These are phyloP conservation scores for Aphelocoma californica DNA, from an alignment of 2,797 vertebrate genomes.

Conservation along the genomic window DNA sequence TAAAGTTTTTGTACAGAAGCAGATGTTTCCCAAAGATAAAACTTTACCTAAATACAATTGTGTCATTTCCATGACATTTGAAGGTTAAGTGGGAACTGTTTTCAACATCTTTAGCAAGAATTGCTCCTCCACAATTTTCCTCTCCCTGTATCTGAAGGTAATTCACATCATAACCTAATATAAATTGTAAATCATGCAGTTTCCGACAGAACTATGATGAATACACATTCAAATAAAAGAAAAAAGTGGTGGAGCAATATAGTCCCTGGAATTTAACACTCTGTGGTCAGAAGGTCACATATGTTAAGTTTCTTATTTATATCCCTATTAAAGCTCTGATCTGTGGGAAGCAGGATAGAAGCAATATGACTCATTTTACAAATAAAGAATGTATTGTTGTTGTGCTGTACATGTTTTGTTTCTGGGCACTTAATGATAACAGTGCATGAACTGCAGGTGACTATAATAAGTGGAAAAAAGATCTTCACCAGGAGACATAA, in stretches of 20 bases:
- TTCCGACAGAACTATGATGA: slow-evolving; percentile 68
- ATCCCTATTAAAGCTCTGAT: slow-evolving; percentile 67
- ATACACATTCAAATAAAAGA: slow-evolving; percentile 65
- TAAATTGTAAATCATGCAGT: slow-evolving; percentile 73
- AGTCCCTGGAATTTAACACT: slow-evolving; percentile 76
- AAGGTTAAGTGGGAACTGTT: slow-evolving; percentile 44
- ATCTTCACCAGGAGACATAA: slow-evolving; percentile 31
- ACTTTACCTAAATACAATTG: neutral
- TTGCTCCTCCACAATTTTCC: slow-evolving; percentile 16
- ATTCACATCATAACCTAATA: slow-evolving; percentile 71
- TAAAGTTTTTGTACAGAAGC: neutral
- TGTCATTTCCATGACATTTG: slow-evolving; percentile 8
- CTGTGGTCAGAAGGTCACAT: slow-evolving; percentile 74
- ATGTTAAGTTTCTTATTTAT: slow-evolving; percentile 77
- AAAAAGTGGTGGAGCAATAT: slow-evolving; percentile 68
- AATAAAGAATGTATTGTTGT: slow-evolving; percentile 65
- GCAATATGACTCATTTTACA: slow-evolving; percentile 60
- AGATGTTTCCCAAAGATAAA: slow-evolving; percentile 43
- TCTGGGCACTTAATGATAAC: slow-evolving; percentile 60
- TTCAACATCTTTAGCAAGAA: slow-evolving; percentile 30
- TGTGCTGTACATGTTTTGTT: slow-evolving; percentile 39
- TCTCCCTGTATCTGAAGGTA: slow-evolving; percentile 57
- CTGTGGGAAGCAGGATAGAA: slow-evolving; percentile 68
- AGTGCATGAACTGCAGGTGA: slow-evolving; percentile 43
- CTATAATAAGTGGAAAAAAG: slow-evolving; percentile 10